phyloP scores from a whole-genome alignment of 2,888 invertebrate species.

The Cephalotes varians region DNA sequence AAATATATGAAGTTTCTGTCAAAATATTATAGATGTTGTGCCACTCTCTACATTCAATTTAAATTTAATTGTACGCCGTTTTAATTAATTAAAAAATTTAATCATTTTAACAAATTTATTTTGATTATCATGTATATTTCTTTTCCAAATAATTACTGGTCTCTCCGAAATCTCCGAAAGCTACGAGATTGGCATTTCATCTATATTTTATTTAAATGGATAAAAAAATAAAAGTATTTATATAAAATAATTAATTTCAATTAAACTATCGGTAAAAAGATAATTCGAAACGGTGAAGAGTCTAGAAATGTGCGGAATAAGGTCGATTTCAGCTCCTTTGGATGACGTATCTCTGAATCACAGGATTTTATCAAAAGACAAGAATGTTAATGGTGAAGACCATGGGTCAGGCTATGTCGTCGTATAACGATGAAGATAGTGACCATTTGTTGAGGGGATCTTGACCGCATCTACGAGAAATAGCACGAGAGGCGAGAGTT shows the following conservation, averaged over 20 bases:
- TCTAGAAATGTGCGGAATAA: background rate
- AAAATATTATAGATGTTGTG: background rate
- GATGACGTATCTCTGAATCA: background rate
- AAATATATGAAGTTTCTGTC: background rate
- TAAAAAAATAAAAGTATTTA: background rate
- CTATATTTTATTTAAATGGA: background rate
- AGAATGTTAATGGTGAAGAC: conserved; percentile 33
- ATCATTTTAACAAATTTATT: background rate
- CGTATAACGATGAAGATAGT: background rate
- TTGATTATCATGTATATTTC: background rate
- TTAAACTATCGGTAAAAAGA: background rate
- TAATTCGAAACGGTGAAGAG: background rate
- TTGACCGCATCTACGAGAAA: conserved; percentile 27
- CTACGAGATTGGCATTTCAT: background rate
- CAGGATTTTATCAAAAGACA: background rate
- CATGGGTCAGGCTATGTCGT: background rate
- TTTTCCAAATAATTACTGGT: background rate
- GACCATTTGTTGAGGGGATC: background rate
- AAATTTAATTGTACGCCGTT: background rate
- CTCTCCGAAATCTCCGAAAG: background rate
- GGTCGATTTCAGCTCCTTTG: background rate
- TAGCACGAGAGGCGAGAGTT: conserved; percentile 22
- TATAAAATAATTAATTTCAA: too few relatives aligned
- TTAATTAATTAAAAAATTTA: conserved; percentile 16
- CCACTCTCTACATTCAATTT: background rate